Base-by-base conservation (phyloP, 92 coral and sea anemone species). In the Zoanthus solanderi region DNA sequence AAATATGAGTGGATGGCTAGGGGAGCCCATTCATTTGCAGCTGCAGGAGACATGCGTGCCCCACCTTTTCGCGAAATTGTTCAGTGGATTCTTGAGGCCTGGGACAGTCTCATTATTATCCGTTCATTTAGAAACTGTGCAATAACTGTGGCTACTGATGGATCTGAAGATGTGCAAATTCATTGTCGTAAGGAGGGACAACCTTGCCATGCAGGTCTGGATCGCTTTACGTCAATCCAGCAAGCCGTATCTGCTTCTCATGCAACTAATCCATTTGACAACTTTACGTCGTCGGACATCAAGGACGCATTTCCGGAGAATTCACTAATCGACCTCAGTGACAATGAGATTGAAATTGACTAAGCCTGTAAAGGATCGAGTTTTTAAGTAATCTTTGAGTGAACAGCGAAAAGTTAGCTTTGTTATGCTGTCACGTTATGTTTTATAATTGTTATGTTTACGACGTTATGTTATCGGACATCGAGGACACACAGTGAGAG, bases 161-260 rank as follows among this genome's bases (percentile, higher is more conserved):
- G 84, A 16, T 83, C 89, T 58, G 78, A 89, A 61, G 89, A 89
- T 23, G 85, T 47, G 50, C 48, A 86, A 11, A 89, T 89, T 77
- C 92, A 84, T 58, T 85, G 89, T 72, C 80, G 69, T 7, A 61
- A 84, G 84, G 87, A 89, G 17, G 83, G 81, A 37, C 92, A 89
- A 65, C 79, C 89, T 52, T 89, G 90, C 42, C 88, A 78, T 75
- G 72, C 80, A 3, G 75, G 92, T 9, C 90, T 8, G 37, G 86
- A 86, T 63, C 71, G 32, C 71, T 15, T 63, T 4, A 9, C 72
- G 17, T 69, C 79, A 3, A 73, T 73, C 90, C 86, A 87, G 72
- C 90, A 87, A 79, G 85, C 80, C 71, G 16, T 79, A 0, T 6
- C 86, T 29, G 72, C 86, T 87, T 87, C 90, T 34, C 86, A 61